phyloP scores from a whole-genome alignment of 2,113 vertebrate genomes.

The Phyllostomus discolor region DNA sequence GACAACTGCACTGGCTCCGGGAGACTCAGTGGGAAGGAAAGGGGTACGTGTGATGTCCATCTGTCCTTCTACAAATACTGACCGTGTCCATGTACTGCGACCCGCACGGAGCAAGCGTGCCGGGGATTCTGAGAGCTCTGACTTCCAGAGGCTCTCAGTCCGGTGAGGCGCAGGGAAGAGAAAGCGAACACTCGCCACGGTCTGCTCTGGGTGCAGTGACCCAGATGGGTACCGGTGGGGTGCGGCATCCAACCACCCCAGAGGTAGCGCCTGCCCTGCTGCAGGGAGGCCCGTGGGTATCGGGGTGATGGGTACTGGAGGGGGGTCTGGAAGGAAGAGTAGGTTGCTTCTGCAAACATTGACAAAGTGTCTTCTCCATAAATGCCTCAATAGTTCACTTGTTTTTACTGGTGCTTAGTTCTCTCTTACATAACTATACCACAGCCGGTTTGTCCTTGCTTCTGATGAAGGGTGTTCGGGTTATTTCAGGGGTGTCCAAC shows the following conservation, averaged over 20 bases:
- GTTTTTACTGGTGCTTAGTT: not conserved
- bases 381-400: not conserved
- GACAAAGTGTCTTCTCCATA: not conserved
- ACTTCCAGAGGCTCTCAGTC: not conserved
- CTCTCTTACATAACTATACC: not conserved
- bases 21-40: not conserved
- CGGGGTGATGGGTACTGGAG: not conserved
- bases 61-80: not conserved
- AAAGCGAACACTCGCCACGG: not conserved
- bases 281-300: not conserved
- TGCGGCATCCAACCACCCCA: rapidly evolving
- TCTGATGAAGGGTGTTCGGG: not conserved
- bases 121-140: not conserved
- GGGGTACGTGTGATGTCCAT: not conserved
- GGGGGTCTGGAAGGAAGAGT: not conserved
- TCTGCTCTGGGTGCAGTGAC: not conserved
- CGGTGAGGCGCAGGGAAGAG: not conserved
- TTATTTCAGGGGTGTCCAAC: not conserved
- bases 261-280: not conserved
- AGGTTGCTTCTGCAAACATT: not conserved
- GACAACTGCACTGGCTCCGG: not conserved
- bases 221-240: not conserved
- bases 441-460: not conserved
- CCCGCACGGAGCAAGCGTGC: not conserved
- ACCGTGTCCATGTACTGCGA: not conserved